Conservation (phyloP, 1,140 invertebrate species). For the Oreohelix idahoensis region DNA sequence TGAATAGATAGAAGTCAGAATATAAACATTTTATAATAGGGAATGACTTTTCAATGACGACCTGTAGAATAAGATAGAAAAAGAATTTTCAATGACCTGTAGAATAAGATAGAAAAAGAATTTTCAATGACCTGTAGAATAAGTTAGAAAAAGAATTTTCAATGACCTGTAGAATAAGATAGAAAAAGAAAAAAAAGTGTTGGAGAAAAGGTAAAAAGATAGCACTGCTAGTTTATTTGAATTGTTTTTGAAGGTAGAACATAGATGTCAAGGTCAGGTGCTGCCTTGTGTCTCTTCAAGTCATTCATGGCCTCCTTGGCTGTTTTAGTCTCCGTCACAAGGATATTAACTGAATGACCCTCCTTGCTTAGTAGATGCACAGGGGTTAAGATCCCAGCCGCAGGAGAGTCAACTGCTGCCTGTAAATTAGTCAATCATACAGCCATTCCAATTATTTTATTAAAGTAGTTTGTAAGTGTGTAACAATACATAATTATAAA, state of each 20-base stretch:
- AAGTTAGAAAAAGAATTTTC: no score
- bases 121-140: no score
- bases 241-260: conserved; percentile 4
- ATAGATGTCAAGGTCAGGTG: conserved; percentile 21
- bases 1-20: no score
- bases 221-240: neutral
- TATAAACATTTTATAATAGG: no score
- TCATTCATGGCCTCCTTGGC: conserved; percentile 46
- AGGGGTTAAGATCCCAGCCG: neutral
- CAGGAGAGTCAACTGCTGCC: neutral
- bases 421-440: neutral
- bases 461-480: no score
- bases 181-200: neutral
- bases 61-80: no score
- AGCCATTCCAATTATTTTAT: no score
- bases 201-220: neutral
- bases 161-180: no score
- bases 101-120: no score
- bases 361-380: neutral
- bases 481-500: no score
- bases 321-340: conserved; percentile 44
- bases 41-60: no score
- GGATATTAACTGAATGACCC: conserved; percentile 65
- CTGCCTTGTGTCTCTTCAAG: conserved; percentile 38
- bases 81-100: no score